Evolutionary conservation across 2,888 invertebrate species (phyloP).

Genomic region (Lamproptera curius): DNA sequence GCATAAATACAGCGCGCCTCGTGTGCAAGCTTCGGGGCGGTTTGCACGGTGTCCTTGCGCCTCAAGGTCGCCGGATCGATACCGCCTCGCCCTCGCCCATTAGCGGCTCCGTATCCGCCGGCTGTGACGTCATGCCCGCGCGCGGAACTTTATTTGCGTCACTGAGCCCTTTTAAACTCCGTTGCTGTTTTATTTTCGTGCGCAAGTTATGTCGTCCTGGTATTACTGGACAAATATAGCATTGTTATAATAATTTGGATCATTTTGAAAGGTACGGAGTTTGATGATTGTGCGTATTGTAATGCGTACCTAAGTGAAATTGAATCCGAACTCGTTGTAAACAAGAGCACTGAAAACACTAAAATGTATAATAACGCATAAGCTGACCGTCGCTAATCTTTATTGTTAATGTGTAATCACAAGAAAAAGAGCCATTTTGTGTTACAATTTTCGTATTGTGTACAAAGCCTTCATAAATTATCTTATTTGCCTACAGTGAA

Average conservation of each 20-base stretch:
- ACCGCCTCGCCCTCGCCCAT: conserved; percentile 23
- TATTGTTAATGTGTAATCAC: too few species aligned
- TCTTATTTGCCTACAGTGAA: too few species aligned
- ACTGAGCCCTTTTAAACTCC: background rate
- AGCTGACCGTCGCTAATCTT: too few species aligned
- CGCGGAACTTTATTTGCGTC: conserved; percentile 9
- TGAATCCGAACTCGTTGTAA: background rate
- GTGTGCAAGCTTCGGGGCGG: conserved; percentile 4
- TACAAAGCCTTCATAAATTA: too few species aligned
- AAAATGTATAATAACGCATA: background rate
- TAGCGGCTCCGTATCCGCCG: conserved; percentile 23
- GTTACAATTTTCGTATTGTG: too few species aligned
- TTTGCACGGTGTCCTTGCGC: conserved; percentile 29
- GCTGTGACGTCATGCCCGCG: conserved; percentile 30
- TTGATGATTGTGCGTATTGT: too few species aligned
- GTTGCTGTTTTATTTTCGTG: background rate
- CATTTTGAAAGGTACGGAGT: too few species aligned
- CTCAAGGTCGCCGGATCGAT: conserved; percentile 37
- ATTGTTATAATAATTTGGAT: too few species aligned
- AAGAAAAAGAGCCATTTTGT: too few species aligned
- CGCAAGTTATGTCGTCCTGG: background rate
- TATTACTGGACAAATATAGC: background rate
- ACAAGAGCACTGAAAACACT: background rate
- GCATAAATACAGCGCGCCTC: conserved; percentile 17
- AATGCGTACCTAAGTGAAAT: too few species aligned